phyloP scores from a whole-genome alignment of 2,888 invertebrate species.

The Acanthoscelides obtectus region DNA sequence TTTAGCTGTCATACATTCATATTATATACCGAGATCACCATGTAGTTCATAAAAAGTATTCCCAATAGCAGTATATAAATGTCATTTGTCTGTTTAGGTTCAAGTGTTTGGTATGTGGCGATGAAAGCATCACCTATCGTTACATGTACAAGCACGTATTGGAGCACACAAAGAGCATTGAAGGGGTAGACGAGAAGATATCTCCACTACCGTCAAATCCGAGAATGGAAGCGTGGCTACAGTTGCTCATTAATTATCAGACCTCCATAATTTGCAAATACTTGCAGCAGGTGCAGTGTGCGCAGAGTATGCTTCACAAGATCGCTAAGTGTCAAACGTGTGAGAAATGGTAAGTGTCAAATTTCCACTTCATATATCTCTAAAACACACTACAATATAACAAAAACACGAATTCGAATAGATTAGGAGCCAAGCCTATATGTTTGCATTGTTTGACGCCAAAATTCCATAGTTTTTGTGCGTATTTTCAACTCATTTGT shows the following conservation, averaged over 20 bases:
- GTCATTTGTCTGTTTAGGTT: slow-evolving; percentile 49
- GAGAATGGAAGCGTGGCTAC: slow-evolving; percentile 33
- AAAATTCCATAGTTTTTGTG: no score
- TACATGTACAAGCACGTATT: slow-evolving; percentile 54
- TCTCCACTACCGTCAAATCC: slow-evolving; percentile 23
- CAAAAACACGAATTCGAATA: no score
- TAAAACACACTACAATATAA: no score
- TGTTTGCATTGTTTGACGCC: no score
- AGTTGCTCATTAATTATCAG: slow-evolving; percentile 32
- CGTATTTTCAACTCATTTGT: no score
- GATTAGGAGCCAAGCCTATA: no score
- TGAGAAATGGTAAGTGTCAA: slow-evolving; percentile 24
- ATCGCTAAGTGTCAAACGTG: slow-evolving; percentile 17
- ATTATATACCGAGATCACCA: no score
- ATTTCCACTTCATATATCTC: no score
- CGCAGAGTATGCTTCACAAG: not conserved
- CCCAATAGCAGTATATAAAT: no score
- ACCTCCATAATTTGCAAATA: not conserved
- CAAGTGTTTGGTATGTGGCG: slow-evolving; percentile 56
- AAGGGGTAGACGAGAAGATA: slow-evolving; percentile 15
- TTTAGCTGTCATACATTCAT: no score
- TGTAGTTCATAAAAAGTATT: no score
- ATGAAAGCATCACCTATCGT: slow-evolving; percentile 54
- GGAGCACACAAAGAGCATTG: slow-evolving; percentile 41
- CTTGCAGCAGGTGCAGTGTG: not conserved